Base-by-base conservation (phyloP, 2,797 vertebrate species). In the Cryptoprocta ferox region DNA sequence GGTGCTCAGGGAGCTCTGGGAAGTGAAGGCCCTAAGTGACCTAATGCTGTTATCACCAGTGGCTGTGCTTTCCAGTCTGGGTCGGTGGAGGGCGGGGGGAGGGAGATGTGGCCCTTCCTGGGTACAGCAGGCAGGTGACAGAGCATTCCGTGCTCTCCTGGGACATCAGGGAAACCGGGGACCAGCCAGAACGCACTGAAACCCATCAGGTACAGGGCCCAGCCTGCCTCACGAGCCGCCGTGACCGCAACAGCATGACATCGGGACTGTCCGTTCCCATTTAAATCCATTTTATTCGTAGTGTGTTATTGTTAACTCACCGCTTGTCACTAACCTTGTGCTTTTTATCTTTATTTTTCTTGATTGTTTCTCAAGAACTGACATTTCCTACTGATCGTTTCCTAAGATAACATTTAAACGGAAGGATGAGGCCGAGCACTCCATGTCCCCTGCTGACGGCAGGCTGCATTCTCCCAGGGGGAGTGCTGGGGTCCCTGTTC, bases 381-480 rank as follows among this genome's bases (percentile, higher is more conserved):
- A 45, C 39, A 75, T 75, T 75, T 75, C 71, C 39, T 30, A 30
- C 71, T 5, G 39, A 75, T 45, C 0, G 3, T 16, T 75, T 75
- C 15, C 13, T 75, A 30, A 45, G 71, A 30, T 30, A 45, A 45
- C 39, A 30, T 45, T 45, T 16, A 45, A 45, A 42, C 3, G 3
- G 26, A 45, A 30, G 39, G 70, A 28, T 7, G 28, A 32, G 73
- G 32, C 30, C 0, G 9, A 18, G 73, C 3, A 1, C 6, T 24
- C 70, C 4, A 14, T 8, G 14, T 45, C 78, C 26, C 78, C 78
- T 16, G 1, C 6, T 2, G 37, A 3, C 0, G 3, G 78, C 1
- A 1, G 48, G n/a, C 21, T 80, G 11, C 6, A 1, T 8, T 6
- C 78, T 28, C 24, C 53, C 53, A 1, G 2, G 2, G 1, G 6